Percentiles rank a stretch among this genome's conserved stretches.
These are phyloP conservation scores for Chaenodraco wilsoni DNA, from an alignment of 2,797 vertebrate genomes.

Conservation along the genomic window DNA sequence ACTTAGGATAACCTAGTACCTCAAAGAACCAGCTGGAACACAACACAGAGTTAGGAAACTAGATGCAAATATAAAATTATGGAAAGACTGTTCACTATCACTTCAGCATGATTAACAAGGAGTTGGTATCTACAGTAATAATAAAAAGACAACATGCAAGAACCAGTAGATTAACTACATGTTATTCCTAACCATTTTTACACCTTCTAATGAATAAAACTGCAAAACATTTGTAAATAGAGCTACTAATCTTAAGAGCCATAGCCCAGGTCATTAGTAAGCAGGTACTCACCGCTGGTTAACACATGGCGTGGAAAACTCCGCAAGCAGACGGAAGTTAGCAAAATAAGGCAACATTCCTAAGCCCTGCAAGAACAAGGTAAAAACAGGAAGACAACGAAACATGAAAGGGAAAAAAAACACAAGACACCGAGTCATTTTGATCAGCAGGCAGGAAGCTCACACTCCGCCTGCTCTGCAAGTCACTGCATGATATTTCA, in stretches of 20 bases:
- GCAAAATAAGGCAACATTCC: constrained; percentile 94
- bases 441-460: constrained; percentile 17
- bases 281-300: constrained; percentile 94
- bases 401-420: constrained; percentile 74
- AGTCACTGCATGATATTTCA: neutral
- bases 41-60: constrained; percentile 48
- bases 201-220: neutral
- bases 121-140: neutral
- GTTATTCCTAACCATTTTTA: neutral
- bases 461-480: constrained; percentile 11
- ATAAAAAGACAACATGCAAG: constrained; percentile 10
- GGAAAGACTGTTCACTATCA: neutral
- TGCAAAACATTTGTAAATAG: neutral
- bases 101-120: neutral
- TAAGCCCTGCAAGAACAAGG: constrained; percentile 84
- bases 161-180: neutral
- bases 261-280: constrained; percentile 9
- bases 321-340: constrained; percentile 97
- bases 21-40: constrained; percentile 98
- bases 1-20: constrained; percentile 92
- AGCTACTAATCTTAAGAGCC: constrained; percentile 7
- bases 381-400: constrained; percentile 76
- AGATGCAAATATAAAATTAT: neutral
- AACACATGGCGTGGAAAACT: constrained; percentile 98
- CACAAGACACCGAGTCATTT: constrained; percentile 47